phyloP scores from a whole-genome alignment of 1,140 invertebrate species.

The Lethrus apterus region DNA sequence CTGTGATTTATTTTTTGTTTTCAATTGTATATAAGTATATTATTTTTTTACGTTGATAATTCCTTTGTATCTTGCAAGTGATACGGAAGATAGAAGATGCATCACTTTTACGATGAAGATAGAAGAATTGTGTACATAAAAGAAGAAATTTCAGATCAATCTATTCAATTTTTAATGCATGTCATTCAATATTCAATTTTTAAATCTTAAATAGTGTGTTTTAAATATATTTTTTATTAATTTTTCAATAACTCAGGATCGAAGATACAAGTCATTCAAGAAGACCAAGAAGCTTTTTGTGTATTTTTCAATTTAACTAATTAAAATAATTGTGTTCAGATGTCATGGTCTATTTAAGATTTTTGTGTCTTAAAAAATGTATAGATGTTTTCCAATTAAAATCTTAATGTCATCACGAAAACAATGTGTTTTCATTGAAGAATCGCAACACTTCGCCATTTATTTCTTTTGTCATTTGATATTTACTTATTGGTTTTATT shows the following conservation, averaged over 20 bases:
- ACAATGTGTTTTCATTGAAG: too few species aligned
- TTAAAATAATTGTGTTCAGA: not conserved
- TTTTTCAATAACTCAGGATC: not conserved
- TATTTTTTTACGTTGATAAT: too few species aligned
- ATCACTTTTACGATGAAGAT: too few species aligned
- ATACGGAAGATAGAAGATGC: too few species aligned
- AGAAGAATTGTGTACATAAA: too few species aligned
- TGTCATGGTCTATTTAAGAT: not conserved
- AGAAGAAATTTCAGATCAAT: too few species aligned
- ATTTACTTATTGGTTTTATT: too few species aligned
- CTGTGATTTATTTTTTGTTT: slow-evolving; percentile 1
- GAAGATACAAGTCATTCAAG: not conserved
- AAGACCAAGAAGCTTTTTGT: slow-evolving; percentile 1
- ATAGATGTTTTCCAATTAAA: not conserved
- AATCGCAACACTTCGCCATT: too few species aligned
- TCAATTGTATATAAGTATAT: not conserved
- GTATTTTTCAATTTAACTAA: not conserved
- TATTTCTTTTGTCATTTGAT: too few species aligned
- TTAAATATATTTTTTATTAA: not conserved
- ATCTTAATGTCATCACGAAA: not conserved
- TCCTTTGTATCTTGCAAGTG: not conserved
- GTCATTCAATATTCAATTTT: too few species aligned
- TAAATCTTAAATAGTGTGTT: not conserved
- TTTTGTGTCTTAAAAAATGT: not conserved
- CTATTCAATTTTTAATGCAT: too few species aligned